A percentile compares a stretch with the other conserved stretches of the same genome.
Conservation (phyloP, 2,797 vertebrate species). For the Lophius americanus region DNA sequence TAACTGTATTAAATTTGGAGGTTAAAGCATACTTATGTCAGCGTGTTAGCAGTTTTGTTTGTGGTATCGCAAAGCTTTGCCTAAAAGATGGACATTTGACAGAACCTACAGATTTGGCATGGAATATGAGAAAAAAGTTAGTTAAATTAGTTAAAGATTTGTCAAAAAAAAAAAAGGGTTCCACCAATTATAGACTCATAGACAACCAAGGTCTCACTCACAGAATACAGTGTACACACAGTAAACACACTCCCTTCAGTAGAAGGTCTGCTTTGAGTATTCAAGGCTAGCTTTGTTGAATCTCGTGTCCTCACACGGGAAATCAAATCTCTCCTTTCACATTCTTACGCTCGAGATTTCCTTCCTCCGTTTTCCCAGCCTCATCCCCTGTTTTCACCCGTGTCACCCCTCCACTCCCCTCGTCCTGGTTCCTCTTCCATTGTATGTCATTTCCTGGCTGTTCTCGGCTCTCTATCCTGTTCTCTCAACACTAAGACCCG, state of each 20-base stretch:
- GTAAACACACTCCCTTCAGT: neutral
- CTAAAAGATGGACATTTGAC: no score
- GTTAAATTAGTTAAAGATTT: no score
- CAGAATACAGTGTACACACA: neutral
- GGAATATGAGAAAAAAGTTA: no score
- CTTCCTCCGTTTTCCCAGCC: constrained; percentile 56
- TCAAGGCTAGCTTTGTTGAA: constrained; percentile 1
- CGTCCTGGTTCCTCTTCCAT: constrained; percentile 37
- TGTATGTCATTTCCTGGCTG: constrained; percentile 63
- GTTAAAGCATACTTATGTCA: no score
- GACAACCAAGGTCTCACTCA: no score
- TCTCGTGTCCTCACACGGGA: constrained; percentile 15
- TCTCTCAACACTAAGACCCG: constrained; percentile 22
- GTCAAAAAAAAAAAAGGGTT: no score
- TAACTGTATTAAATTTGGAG: no score
- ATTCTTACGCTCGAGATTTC: constrained; percentile 55
- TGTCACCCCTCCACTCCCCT: constrained; percentile 8
- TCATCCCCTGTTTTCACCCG: constrained; percentile 19
- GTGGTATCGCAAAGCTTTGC: no score
- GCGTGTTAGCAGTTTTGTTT: no score
- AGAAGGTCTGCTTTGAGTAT: neutral
- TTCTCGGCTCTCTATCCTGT: constrained; percentile 48
- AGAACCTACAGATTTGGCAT: no score
- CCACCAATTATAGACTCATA: no score
- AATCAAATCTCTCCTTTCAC: constrained; percentile 32